Evolutionary conservation across 1,140 invertebrate genomes (phyloP).

Genomic region (Eupristina koningsbergeri): DNA sequence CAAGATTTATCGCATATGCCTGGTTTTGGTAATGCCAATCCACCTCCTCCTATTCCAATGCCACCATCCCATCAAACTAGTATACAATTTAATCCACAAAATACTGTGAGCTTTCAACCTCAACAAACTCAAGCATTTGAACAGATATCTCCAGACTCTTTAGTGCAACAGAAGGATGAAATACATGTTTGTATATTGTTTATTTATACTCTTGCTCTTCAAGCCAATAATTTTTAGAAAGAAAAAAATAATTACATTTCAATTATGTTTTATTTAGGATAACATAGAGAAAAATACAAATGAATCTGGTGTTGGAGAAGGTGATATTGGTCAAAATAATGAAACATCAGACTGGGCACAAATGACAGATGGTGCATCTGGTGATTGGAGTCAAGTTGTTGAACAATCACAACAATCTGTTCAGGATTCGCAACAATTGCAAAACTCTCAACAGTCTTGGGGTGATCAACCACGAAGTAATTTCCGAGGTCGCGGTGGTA

Average conservation of each 20-base stretch:
- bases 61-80: conserved; percentile 68
- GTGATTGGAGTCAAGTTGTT: conserved; percentile 66
- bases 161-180: conserved; percentile 30
- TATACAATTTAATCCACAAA: conserved; percentile 67
- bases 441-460: conserved; percentile 64
- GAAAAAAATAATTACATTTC: too few species aligned
- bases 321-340: conserved; percentile 56
- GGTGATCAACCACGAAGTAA: conserved; percentile 63
- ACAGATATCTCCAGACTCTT: conserved; percentile 30
- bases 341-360: conserved; percentile 64
- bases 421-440: conserved; percentile 63
- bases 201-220: not conserved
- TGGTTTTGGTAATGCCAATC: conserved; percentile 69
- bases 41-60: conserved; percentile 71
- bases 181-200: conserved; percentile 36
- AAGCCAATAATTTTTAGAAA: too few species aligned
- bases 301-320: conserved; percentile 27
- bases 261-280: not conserved
- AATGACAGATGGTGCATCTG: conserved; percentile 58
- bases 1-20: conserved; percentile 70
- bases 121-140: conserved; percentile 57
- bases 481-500: conserved; percentile 66
- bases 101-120: conserved; percentile 56
- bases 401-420: conserved; percentile 55
- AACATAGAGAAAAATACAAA: conserved; percentile 8